phyloP scores from a whole-genome alignment of 2,888 invertebrate genomes.

The Pycnomerus fuliginosus region DNA sequence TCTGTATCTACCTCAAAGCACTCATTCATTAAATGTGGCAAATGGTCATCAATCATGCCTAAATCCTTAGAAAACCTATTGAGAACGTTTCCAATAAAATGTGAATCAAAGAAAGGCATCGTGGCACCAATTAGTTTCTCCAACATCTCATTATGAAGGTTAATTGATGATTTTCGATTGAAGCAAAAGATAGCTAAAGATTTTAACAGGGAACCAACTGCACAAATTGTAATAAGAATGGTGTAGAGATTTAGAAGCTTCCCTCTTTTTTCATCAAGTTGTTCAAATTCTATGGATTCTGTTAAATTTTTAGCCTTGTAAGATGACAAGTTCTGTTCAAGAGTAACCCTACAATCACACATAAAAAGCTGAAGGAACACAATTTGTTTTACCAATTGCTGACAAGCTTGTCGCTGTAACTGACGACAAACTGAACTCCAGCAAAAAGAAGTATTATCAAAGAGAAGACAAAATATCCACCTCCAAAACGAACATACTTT shows the following conservation, averaged over 20 bases:
- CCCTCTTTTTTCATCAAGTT: constrained; percentile 3
- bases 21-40: constrained; percentile 34
- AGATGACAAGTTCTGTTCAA: constrained; percentile 19
- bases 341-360: constrained; percentile 14
- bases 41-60: constrained; percentile 31
- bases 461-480: constrained; percentile 31
- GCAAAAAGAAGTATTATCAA: constrained; percentile 29
- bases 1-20: constrained; percentile 30
- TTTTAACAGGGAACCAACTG: constrained; percentile 29
- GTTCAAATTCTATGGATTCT: constrained; percentile 7
- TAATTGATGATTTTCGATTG: constrained; percentile 31
- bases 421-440: constrained; percentile 25
- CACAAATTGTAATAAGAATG: constrained; percentile 28
- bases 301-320: constrained; percentile 9
- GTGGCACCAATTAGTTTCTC: constrained; percentile 27
- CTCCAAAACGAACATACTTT: constrained; percentile 34
- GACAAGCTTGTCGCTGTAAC: constrained; percentile 19
- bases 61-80: constrained; percentile 36
- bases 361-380: no score
- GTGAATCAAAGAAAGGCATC: constrained; percentile 33
- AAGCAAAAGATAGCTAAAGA: constrained; percentile 36
- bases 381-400: constrained; percentile 19
- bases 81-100: constrained; percentile 35
- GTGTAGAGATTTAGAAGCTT: constrained; percentile 27
- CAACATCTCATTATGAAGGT: constrained; percentile 32